Percentiles rank a stretch among this genome's conserved stretches.
Conservation (phyloP, 2,888 invertebrate genomes). For the Sphinx pinastri region DNA sequence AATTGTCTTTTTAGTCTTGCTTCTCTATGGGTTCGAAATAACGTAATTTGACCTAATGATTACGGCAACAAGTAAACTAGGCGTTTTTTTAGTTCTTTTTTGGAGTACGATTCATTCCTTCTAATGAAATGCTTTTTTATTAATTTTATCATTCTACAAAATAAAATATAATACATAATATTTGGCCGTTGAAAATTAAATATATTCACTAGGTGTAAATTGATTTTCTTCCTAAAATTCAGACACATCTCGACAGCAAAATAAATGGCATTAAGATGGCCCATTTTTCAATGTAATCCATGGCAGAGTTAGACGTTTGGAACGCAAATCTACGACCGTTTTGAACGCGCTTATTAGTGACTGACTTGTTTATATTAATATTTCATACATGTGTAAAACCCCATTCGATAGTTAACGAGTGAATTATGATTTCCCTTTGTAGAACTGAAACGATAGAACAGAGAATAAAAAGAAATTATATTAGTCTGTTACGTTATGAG, state of each 20-base stretch:
- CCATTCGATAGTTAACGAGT: conserved; percentile 10
- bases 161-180: too few relatives aligned
- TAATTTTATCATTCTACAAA: too few relatives aligned
- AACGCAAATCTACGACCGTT: conserved; percentile 18
- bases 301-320: conserved; percentile 9
- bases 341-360: conserved; percentile 14
- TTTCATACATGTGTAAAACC: conserved; percentile 18
- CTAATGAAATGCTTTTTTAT: too few relatives aligned
- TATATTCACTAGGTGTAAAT: neutral
- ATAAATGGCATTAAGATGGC: conserved; percentile 15
- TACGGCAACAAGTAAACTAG: too few relatives aligned
- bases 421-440: conserved; percentile 12
- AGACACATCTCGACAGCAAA: conserved; percentile 7
- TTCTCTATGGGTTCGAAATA: too few relatives aligned
- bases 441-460: neutral
- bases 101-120: too few relatives aligned
- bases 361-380: conserved; percentile 11
- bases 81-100: too few relatives aligned
- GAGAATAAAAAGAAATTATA: neutral
- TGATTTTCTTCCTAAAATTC: neutral
- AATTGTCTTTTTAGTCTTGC: too few relatives aligned
- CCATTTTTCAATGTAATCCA: conserved; percentile 22
- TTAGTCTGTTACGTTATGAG: neutral
- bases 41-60: too few relatives aligned
- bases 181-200: neutral